Percentiles rank a stretch among this genome's conserved stretches.
Conservation (phyloP, 2,113 vertebrate genomes). For the Sapayoa aenigma region DNA sequence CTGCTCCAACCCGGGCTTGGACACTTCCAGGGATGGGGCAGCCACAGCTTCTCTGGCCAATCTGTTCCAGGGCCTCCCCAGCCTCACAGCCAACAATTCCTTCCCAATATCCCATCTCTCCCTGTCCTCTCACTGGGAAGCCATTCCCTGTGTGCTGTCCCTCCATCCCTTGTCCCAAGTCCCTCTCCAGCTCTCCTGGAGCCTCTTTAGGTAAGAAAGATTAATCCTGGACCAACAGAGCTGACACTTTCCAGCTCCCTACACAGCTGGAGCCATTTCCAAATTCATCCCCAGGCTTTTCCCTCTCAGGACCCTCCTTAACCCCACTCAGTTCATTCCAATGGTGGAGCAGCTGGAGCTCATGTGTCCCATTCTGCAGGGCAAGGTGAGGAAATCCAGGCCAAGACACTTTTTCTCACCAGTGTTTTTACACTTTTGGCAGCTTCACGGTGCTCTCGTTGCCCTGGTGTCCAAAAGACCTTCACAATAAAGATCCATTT, state of each 20-base stretch:
- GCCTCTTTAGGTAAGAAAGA: neutral
- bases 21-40: neutral
- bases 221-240: neutral
- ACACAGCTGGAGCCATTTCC: neutral
- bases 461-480: neutral
- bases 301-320: neutral
- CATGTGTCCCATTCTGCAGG: fast-evolving
- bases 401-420: neutral
- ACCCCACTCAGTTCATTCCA: too few relatives aligned
- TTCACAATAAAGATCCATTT: neutral
- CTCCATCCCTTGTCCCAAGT: neutral
- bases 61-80: neutral
- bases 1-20: neutral
- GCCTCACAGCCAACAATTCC: neutral
- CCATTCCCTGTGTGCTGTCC: neutral
- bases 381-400: neutral
- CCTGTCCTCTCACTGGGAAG: neutral
- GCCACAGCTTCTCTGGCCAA: neutral
- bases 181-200: neutral
- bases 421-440: neutral
- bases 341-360: neutral
- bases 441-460: neutral
- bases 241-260: neutral
- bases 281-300: neutral
- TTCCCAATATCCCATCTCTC: neutral